These are phyloP conservation scores for Lateolabrax maculatus DNA, from an alignment of 2,797 vertebrate genomes.

Conservation along the genomic window DNA sequence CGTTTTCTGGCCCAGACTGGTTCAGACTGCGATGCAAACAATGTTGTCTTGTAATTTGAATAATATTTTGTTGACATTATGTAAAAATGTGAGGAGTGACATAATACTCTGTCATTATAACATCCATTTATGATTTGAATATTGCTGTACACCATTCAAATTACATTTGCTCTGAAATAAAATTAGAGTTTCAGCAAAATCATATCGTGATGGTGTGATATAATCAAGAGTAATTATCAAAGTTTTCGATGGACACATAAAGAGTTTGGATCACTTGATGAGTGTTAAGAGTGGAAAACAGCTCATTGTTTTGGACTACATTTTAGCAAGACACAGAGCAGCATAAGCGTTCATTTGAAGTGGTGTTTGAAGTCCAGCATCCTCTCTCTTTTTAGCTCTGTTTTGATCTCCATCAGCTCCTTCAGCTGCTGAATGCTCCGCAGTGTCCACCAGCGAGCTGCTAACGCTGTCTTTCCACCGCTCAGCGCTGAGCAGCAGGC, in stretches of 20 bases:
- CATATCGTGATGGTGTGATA: not conserved
- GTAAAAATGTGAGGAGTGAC: conserved; percentile 35
- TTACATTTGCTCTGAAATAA: not conserved
- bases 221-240: not conserved
- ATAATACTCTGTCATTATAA: conserved; percentile 5
- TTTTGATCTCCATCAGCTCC: too few relatives aligned
- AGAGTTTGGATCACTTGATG: not conserved
- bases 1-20: conserved; percentile 60
- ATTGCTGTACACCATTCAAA: not conserved
- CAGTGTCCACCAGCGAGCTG: too few relatives aligned
- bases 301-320: not conserved
- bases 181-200: not conserved
- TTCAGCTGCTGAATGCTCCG: too few relatives aligned
- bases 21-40: conserved; percentile 47
- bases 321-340: too few relatives aligned
- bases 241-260: not conserved
- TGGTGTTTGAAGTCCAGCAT: too few relatives aligned
- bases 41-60: conserved; percentile 44
- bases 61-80: conserved; percentile 51
- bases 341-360: too few relatives aligned
- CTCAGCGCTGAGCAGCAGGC: not conserved
- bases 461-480: too few relatives aligned
- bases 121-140: conserved; percentile 19
- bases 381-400: too few relatives aligned
- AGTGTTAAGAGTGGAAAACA: too few relatives aligned